Base-by-base conservation (phyloP, 2,888 invertebrate species). In the Drosophila maculinotata region DNA sequence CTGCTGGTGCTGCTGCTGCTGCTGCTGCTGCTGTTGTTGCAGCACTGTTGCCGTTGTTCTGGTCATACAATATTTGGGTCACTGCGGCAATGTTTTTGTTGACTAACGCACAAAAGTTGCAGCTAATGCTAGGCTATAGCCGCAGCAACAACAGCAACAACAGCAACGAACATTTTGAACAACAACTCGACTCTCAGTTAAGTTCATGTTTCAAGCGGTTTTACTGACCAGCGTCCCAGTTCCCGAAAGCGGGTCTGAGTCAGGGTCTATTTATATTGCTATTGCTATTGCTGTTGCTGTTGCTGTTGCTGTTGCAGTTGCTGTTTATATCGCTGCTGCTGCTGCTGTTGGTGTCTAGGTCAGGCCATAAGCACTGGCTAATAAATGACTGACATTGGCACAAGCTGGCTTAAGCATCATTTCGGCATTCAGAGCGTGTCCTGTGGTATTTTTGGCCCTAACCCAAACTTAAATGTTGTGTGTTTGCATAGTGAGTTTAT, bases 81-180 rank as follows among this genome's bases (percentile, higher is more conserved):
- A 87, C 83, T 83, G 83, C 83, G 83, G 83, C 79, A 87, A 79
- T 87, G 79, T 87, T 87, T 72, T 71, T 71, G 82, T 76, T 67
- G 81, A 78, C 69, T 74, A 68, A 70, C 72, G 69, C 69, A 60
- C 67, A 63, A 64, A 75, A 64, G 54, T 69, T 58, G 63, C 58
- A 58, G 69, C 75, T 47, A 63, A 57, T 52, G 58, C 57, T 38
- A 10, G 26, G 28, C 10, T 25, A 31, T 30, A 42, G 35, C 53
- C 42, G 23, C 54, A 49, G 25, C 48, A 28, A 25, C 39, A 39
- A 17, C 67, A 36, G 2, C 44, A 17, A 8, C 41, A 52, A n/a
- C 39, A 31, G 3, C 47, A 39, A 20, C 33, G 4, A 26, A n/a
- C 17, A 38, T 38, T 38, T 17, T 1, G 38, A 51, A 26, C 57